phyloP scores from a whole-genome alignment of 2,113 vertebrate genomes.

The Actenoides lindsayi region DNA sequence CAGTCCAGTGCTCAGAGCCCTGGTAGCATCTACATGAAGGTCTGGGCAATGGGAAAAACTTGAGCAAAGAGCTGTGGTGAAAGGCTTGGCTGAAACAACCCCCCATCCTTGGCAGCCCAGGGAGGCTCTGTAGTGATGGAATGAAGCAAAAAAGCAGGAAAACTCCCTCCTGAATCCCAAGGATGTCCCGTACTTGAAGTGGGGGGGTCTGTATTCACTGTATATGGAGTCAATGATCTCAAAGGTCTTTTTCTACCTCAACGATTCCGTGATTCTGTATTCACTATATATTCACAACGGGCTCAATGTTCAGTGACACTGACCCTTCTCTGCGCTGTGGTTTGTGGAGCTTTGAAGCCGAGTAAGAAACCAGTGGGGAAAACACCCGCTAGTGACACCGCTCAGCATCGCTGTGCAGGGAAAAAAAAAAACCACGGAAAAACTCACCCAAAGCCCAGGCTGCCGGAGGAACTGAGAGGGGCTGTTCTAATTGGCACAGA shows the following conservation, averaged over 20 bases:
- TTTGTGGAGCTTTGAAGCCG: neutral
- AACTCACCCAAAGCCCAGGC: neutral
- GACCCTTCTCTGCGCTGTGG: neutral
- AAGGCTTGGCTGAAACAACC: neutral
- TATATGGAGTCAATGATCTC: neutral
- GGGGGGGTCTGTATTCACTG: neutral
- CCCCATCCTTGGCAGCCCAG: rapidly evolving
- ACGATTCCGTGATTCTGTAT: neutral
- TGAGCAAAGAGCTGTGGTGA: neutral
- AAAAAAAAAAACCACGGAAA: neutral
- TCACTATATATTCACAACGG: neutral
- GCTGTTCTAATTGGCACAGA: neutral
- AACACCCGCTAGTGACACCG: rapidly evolving
- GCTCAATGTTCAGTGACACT: neutral
- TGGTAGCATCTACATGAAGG: neutral
- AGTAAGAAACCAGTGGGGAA: neutral
- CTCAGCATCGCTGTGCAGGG: neutral
- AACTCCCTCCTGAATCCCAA: neutral
- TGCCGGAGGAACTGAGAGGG: rapidly evolving
- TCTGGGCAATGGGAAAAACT: neutral
- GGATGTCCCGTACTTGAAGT: neutral
- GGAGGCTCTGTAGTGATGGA: neutral
- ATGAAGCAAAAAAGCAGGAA: neutral
- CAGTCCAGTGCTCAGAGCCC: neutral
- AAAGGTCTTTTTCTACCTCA: neutral